Base-by-base conservation (phyloP, 2,113 vertebrate genomes). In the Eclectus roratus region DNA sequence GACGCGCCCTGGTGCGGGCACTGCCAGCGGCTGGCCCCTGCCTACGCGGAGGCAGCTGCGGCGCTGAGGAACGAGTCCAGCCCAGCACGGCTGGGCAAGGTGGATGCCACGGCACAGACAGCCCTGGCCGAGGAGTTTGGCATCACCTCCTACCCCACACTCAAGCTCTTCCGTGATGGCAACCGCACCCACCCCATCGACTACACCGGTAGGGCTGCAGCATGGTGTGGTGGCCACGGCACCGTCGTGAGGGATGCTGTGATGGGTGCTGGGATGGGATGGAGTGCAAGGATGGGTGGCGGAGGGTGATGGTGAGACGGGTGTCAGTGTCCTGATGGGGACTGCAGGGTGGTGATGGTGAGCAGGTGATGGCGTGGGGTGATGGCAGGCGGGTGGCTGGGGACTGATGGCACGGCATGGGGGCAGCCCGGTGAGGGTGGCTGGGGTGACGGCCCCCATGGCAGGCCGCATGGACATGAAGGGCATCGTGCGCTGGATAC, bases 1-100 rank as follows among this genome's bases (percentile, higher is more conserved):
- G 99, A 99, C 0, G 99, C 98, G 1, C 99, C 99, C 0, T 99
- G 99, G 99, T 99, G 99, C 6, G 97, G 98, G 41, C 99, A 99
- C 96, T 99, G 99, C 80, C 94, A 95, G 89, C 96, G 41, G 1
- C 88, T 99, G 89, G 99, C 98, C 65, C 99, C 99, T 0, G 71
- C 98, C 55, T 99, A 98, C 6, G 96, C 97, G 8, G 97, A 97
- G 84, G 99, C 98, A 0, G 99, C 99, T 0, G 71, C 79, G 3
- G 49, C 70, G 37, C 97, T 99, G 91, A 98, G 98, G 91, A 91
- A 95, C 0, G 97, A 98, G 66, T 97, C 97, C 1, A 58, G 93
- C 5, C 69, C 6, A 0, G 96, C 96, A 7, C 96, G 96, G 29
- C 94, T 99, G 97, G 99, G 97, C 94, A 99, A 99, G 97, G 98